Evolutionary conservation across 2,113 vertebrate genomes (phyloP).

Genomic region (Grammomys surdaster): DNA sequence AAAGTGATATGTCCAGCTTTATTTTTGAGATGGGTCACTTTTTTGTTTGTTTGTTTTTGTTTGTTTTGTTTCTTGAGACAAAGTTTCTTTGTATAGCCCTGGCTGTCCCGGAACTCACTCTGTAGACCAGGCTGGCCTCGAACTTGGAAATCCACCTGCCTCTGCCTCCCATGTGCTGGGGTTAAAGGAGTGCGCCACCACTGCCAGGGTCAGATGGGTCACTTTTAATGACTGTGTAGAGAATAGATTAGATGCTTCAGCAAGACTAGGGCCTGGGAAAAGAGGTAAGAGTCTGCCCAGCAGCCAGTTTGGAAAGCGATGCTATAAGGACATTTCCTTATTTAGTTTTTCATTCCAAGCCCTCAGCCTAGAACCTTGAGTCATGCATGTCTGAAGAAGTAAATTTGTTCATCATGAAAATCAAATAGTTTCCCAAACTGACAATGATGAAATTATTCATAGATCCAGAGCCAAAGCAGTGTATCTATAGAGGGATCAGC

Average conservation of each 20-base stretch:
- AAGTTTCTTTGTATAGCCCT: neutral
- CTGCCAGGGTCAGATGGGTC: neutral
- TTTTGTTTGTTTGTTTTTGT: neutral
- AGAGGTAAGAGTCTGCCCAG: neutral
- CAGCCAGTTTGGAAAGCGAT: neutral
- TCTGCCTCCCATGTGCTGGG: neutral
- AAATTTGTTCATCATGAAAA: neutral
- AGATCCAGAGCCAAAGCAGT: neutral
- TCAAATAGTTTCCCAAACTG: neutral
- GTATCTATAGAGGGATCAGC: neutral
- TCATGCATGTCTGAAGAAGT: constrained; percentile 21
- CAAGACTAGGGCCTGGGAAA: neutral
- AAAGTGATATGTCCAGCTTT: neutral
- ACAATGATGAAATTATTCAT: neutral
- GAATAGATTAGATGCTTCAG: neutral
- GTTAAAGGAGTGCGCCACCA: neutral
- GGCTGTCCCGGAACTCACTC: neutral
- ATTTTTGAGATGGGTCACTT: neutral
- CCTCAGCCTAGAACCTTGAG: neutral
- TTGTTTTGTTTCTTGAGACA: neutral
- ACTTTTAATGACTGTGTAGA: neutral
- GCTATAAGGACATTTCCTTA: neutral
- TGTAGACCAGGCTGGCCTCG: neutral
- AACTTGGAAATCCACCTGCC: neutral
- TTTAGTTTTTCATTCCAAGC: neutral